Conservation (phyloP, 2,888 invertebrate genomes). For the Meghimatium bilineatum region DNA sequence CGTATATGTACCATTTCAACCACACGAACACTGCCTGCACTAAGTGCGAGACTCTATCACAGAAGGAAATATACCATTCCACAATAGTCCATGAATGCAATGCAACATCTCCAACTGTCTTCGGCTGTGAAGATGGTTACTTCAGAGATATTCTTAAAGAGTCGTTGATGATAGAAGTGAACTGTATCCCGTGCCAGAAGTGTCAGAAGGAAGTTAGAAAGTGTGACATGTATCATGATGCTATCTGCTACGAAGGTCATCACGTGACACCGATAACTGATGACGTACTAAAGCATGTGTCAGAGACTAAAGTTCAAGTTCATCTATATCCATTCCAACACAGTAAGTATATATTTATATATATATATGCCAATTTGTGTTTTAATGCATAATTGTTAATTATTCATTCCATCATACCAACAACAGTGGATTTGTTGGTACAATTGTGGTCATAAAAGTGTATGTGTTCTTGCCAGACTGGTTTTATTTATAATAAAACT, state of each 20-base stretch:
- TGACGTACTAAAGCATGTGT: neutral
- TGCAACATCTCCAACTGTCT: neutral
- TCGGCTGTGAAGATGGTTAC: neutral
- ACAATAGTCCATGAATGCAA: constrained; percentile 3
- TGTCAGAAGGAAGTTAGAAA: neutral
- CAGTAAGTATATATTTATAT: no score
- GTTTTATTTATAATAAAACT: no score
- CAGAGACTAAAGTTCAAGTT: neutral
- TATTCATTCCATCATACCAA: no score
- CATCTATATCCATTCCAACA: neutral
- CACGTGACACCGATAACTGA: neutral
- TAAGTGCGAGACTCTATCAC: neutral
- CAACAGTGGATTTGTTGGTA: no score
- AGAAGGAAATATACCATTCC: neutral
- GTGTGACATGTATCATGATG: constrained; percentile 1
- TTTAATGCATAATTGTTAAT: no score
- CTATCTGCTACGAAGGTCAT: neutral
- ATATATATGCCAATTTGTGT: no score
- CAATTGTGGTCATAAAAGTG: no score
- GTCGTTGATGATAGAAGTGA: neutral
- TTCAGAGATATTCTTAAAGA: neutral
- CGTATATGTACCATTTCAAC: neutral
- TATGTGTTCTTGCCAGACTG: no score
- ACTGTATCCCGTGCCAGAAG: neutral
- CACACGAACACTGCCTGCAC: neutral